phyloP scores from a whole-genome alignment of 35 echinoderm and acorn worm genomes.

The Chiridota heheva region DNA sequence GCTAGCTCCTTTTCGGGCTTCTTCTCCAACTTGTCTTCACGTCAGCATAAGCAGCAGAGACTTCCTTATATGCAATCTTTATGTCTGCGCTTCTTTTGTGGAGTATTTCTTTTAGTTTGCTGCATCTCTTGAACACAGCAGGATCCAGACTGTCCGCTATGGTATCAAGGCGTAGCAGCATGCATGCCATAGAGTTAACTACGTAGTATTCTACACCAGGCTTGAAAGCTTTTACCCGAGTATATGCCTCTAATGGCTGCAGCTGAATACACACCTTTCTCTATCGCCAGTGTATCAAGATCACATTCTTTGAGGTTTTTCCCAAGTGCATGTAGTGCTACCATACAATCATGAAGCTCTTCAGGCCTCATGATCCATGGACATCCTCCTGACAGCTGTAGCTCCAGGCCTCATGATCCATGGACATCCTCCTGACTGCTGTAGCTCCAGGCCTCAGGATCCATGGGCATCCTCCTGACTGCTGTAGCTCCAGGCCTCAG shows the following conservation, averaged over 20 bases:
- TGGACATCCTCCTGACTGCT: too few relatives aligned
- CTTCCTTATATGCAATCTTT: not conserved
- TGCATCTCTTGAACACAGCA: not conserved
- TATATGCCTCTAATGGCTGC: conserved; percentile 18
- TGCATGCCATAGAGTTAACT: conserved; percentile 23
- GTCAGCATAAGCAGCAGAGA: not conserved
- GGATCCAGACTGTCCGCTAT: not conserved
- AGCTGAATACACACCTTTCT: conserved; percentile 14
- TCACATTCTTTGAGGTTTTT: not conserved
- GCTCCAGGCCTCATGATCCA: not conserved
- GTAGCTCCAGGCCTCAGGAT: too few relatives aligned
- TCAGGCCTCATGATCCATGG: conserved; percentile 32
- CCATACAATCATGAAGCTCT: conserved; percentile 34
- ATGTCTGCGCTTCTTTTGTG: not conserved
- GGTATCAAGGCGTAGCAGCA: not conserved
- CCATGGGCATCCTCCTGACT: too few relatives aligned
- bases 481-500: too few relatives aligned
- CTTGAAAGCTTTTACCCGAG: conserved; percentile 39
- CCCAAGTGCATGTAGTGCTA: conserved; percentile 16
- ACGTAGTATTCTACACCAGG: conserved; percentile 9
- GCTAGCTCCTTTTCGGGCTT: not conserved
- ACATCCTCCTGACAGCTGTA: conserved; percentile 25
- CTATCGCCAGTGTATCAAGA: not conserved
- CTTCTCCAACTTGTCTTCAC: conserved; percentile 12
- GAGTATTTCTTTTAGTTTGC: not conserved